Base-by-base conservation (phyloP, 2,113 vertebrate species). In the Gyps fulvus region DNA sequence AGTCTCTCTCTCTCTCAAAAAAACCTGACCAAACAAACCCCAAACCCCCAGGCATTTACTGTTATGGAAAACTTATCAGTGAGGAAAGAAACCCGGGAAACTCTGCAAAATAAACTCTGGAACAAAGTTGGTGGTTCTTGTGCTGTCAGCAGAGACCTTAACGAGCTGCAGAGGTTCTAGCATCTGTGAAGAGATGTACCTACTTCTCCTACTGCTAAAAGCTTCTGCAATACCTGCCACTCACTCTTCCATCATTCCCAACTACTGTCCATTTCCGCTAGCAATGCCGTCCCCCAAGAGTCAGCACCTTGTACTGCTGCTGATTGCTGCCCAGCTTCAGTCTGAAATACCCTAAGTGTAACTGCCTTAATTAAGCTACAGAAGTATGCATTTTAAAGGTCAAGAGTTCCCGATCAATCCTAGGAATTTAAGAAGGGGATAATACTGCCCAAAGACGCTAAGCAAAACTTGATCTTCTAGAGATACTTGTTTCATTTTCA, bases 351-450 rank as follows among this genome's bases (percentile, higher is more conserved):
- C 78, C 84, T 0, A 34, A 77, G 81, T 66, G 66, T 65, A 80
- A 80, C 78, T 80, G 87, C 84, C 84, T 94, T 90, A 89, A 90
- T 94, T 87, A 76, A 91, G 62, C 93, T 72, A 38, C 0, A 8
- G 82, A 94, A 96, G 74, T 62, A 95, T 90, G 91, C 0, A n/a
- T 66, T 90, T 73, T 93, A 97, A 97, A 97, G 97, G 96, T 97
- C 95, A 97, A 83, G 89, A 77, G 84, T 94, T 95, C 95, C 95
- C 59, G 63, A 19, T 63, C 87, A 96, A 83, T 90, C 89, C 84
- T 23, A 89, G 94, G 91, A 97, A 97, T 96, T 97, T 93, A 93
- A 90, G 96, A 95, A 91, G 95, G 83, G 93, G 89, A 91, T 96
- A 95, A 80, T 83, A 93, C 94, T 91, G 89, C 89, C 84, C 82